Percentiles rank a stretch among this genome's conserved stretches.
Evolutionary conservation across 2,888 invertebrate genomes (phyloP).

Genomic region (Cylloceria caligata): DNA sequence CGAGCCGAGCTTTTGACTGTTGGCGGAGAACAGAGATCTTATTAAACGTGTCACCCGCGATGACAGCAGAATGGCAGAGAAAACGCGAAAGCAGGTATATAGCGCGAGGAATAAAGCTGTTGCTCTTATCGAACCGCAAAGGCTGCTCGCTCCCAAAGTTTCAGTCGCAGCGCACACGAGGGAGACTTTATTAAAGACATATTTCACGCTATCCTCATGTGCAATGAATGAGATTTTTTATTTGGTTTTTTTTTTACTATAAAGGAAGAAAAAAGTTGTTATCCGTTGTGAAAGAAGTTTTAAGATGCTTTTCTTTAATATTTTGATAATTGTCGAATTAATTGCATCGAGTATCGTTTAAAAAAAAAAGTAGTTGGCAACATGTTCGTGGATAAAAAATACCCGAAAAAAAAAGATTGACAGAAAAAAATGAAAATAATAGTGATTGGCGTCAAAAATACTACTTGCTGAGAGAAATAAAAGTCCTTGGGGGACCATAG

Average conservation of each 20-base stretch:
- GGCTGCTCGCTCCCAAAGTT: slow-evolving; percentile 11
- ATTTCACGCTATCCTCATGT: slow-evolving; percentile 44
- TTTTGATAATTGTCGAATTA: background rate
- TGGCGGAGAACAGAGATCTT: slow-evolving; percentile 47
- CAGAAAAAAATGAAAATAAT: too few species aligned
- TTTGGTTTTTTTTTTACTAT: background rate
- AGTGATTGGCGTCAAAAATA: too few species aligned
- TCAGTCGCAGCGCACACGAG: slow-evolving; percentile 16
- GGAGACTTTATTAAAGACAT: slow-evolving; percentile 62
- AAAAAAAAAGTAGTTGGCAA: too few species aligned
- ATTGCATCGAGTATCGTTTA: background rate
- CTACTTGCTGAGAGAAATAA: too few species aligned
- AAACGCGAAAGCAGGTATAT: slow-evolving; percentile 39
- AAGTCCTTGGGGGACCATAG: too few species aligned
- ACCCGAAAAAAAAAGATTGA: too few species aligned
- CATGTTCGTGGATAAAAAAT: too few species aligned
- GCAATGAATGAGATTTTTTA: slow-evolving; percentile 12
- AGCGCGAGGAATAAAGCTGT: slow-evolving; percentile 52
- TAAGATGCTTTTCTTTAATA: background rate
- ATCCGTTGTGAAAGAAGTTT: background rate
- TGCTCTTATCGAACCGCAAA: slow-evolving; percentile 44
- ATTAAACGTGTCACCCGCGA: slow-evolving; percentile 60
- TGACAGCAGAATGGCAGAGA: slow-evolving; percentile 40
- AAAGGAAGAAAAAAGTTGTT: background rate
- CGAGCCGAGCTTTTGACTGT: slow-evolving; percentile 29